Evolutionary conservation across 2,797 vertebrate species (phyloP), one percentile per base, ranked within the genome.

Genomic region (Takifugu ocellatus): DNA sequence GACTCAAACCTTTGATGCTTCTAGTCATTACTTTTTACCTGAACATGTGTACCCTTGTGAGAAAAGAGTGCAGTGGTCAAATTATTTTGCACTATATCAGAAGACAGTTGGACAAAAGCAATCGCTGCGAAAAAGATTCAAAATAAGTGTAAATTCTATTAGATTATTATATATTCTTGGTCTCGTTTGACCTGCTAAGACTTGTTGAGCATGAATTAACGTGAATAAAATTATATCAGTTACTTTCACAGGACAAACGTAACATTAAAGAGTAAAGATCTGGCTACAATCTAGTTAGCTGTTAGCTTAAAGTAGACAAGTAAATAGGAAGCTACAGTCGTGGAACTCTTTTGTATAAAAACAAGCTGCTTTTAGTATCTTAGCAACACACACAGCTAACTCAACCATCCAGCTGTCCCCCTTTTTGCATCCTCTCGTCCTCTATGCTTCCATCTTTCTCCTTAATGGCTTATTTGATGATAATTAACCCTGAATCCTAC

Each of bases 401-500:
- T 73, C 70, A 51, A 51, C 61, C 60, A 66, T 75, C 68, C 68
- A 78, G 74, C 78, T 77, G 75, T 77, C 64, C 70, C 77, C 61
- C 82, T 83, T 68, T 68, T 76, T 88, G 78, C 63, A 74, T 81
- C 84, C 63, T 70, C 77, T 86, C 86, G 74, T 84, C 82, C 76
- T 69, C 71, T 54, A 53, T 0, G 56, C 83, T 74, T 82, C 80
- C 83, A 87, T 90, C 86, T 59, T 72, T 91, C 84, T 88, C 86
- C 83, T 86, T 91, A 89, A 90, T 90, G 86, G 82, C 81, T 89
- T 90, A 88, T 89, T 90, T 91, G 90, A 92, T 42, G 90, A 91
- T 92, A 92, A 91, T 92, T 91, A 92, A 91, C 88, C 88, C 88
- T 87, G 89, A 91, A 90, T 91, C 84, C 87, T 84, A 87, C 86